Percentiles rank a stretch among this genome's conserved stretches.
Evolutionary conservation across 2,797 vertebrate genomes (phyloP).

Genomic region (Acanthurus tractus): DNA sequence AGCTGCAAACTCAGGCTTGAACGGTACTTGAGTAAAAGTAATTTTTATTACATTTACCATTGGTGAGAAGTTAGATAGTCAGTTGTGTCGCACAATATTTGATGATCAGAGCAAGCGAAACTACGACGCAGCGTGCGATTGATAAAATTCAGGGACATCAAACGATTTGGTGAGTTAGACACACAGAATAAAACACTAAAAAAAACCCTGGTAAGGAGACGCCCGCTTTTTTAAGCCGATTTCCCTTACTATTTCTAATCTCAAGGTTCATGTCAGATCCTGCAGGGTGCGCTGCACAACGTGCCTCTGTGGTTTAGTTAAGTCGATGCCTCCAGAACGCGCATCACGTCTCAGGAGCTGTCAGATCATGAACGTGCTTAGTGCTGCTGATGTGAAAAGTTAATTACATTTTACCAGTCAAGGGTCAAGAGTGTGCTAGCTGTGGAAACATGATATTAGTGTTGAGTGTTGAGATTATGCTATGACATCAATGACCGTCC

Average conservation of each 20-base stretch:
- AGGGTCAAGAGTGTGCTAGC: background rate
- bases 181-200: background rate
- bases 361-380: slow-evolving; percentile 35
- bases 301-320: slow-evolving; percentile 22
- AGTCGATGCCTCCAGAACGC: slow-evolving; percentile 19
- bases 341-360: slow-evolving; percentile 45
- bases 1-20: too few species aligned
- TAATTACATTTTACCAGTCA: slow-evolving; percentile 38
- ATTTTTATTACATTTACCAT: too few species aligned
- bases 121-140: too few species aligned
- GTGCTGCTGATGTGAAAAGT: slow-evolving; percentile 81
- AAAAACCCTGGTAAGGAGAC: background rate
- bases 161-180: background rate
- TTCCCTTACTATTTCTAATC: background rate
- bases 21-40: too few species aligned
- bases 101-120: background rate
- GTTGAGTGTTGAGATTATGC: background rate
- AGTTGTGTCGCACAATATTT: background rate
- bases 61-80: too few species aligned
- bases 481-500: slow-evolving; percentile 16
- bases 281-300: slow-evolving; percentile 65
- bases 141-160: background rate
- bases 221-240: too few species aligned
- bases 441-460: background rate
- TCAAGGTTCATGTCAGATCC: slow-evolving; percentile 21